Base-by-base conservation (phyloP, 2,113 vertebrate species). In the Rhinoderma darwinii region DNA sequence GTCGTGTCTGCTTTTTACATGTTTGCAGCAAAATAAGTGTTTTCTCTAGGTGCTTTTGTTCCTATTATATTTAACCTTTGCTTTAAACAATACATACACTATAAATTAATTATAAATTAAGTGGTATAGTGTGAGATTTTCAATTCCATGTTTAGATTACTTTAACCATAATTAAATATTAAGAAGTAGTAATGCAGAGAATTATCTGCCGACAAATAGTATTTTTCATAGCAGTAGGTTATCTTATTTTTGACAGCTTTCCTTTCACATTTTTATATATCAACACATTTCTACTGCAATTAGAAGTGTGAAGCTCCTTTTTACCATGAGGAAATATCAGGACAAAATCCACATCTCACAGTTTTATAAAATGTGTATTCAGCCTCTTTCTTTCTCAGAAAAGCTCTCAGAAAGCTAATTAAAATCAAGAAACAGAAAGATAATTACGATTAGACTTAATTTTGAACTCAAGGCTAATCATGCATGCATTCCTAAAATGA, bases 331-430 rank as follows among this genome's bases (percentile, higher is more conserved):
- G 89, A 88, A 93, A 89, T 15, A 17, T 78, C 17, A 35, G 79
- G 90, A 70, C 27, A 82, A 90, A 61, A 89, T 88, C 84, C 91
- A 92, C 90, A 61, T 61, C 43, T 81, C 78, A 81, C 68, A 74
- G 89, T 89, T 91, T n/a, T 92, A 90, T 92, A 93, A 91, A 91
- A 90, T 82, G 44, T 87, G 72, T 75, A 82, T 82, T 82, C 85
- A 82, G 66, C 68, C 59, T 82, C 61, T 70, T 91, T 87, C 86
- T 37, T 88, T 81, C 73, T 83, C 84, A 88, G 77, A 91, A 89
- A 93, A 91, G 63, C 88, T 89, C 89, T 93, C 90, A 92, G 90
- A 90, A 92, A 94, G 89, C 93, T 94, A 94, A 95, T 95, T 94
- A 93, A 94, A 89, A 91, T 92, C 89, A 90, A 91, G 91, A 93